Evolutionary conservation across 1,140 invertebrate genomes (phyloP).

Genomic region (Dendrolimus kikuchii): DNA sequence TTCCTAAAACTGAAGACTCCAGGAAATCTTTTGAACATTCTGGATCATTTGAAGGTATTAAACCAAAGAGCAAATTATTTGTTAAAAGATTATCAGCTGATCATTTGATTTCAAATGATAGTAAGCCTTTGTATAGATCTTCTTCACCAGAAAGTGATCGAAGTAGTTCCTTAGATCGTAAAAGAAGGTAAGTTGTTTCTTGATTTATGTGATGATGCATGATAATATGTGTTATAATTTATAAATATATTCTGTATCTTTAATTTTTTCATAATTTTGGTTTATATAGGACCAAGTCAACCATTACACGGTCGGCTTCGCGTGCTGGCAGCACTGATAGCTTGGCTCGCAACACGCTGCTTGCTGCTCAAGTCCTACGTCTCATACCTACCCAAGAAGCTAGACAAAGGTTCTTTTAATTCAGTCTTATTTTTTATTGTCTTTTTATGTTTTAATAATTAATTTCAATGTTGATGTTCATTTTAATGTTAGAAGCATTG

Average conservation of each 20-base stretch:
- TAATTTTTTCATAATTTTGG: constrained; percentile 12
- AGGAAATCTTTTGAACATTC: constrained; percentile 62
- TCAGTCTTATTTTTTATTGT: background rate
- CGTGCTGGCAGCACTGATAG: constrained; percentile 77
- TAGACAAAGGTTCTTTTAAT: constrained; percentile 76
- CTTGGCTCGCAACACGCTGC: constrained; percentile 79
- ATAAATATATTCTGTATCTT: constrained; percentile 7
- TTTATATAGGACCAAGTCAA: constrained; percentile 48
- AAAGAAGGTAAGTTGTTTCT: constrained; percentile 45
- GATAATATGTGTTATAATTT: constrained; percentile 4
- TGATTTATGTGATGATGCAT: background rate
- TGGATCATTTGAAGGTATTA: constrained; percentile 61
- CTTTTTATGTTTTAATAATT: background rate
- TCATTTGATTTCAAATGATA: constrained; percentile 61
- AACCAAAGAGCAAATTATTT: constrained; percentile 62
- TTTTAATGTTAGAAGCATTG: no score
- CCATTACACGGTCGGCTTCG: constrained; percentile 53
- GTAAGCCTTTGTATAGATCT: constrained; percentile 48
- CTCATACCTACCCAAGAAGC: constrained; percentile 86
- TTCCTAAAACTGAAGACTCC: constrained; percentile 50
- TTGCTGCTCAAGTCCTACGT: constrained; percentile 84
- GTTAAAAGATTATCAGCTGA: constrained; percentile 63
- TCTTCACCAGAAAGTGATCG: constrained; percentile 64
- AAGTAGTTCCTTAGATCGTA: constrained; percentile 61
- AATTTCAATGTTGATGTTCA: background rate